Conservation (phyloP, 2,888 invertebrate genomes). For the Endotricha flammealis region DNA sequence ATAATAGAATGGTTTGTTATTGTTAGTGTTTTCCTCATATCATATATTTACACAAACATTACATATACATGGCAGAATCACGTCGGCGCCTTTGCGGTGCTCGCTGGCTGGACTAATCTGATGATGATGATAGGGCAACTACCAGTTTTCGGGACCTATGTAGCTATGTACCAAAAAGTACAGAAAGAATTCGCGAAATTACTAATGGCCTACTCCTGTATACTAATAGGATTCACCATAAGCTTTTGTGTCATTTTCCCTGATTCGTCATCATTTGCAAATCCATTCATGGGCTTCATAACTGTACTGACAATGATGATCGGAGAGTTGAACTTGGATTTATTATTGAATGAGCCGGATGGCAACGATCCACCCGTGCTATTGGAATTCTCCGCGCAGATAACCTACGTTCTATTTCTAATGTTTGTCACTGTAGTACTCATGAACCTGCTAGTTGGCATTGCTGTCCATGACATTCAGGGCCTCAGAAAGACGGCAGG, state of each 20-base stretch:
- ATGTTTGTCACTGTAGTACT: conserved; percentile 91
- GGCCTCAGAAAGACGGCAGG: conserved; percentile 91
- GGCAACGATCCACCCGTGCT: conserved; percentile 87
- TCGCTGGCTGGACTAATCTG: conserved; percentile 92
- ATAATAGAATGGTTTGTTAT: conserved; percentile 93
- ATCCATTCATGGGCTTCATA: conserved; percentile 90
- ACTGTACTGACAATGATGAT: conserved; percentile 94
- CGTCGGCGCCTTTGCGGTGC: conserved; percentile 90
- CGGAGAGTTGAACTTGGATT: conserved; percentile 88
- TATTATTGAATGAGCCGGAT: conserved; percentile 85
- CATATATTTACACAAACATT: conserved; percentile 86
- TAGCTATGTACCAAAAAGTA: conserved; percentile 93
- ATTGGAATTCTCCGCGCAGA: conserved; percentile 88
- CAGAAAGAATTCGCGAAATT: conserved; percentile 92
- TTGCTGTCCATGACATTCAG: conserved; percentile 92
- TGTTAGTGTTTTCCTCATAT: conserved; percentile 88
- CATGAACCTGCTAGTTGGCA: conserved; percentile 91
- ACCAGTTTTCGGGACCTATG: conserved; percentile 92
- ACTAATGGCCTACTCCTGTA: conserved; percentile 90
- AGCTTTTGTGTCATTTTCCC: conserved; percentile 94
- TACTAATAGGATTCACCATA: conserved; percentile 90
- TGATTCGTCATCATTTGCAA: conserved; percentile 87
- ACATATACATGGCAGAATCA: conserved; percentile 91
- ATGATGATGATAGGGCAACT: conserved; percentile 94
- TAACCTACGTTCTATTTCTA: conserved; percentile 88